A percentile compares a stretch with the other conserved stretches of the same genome.
Evolutionary conservation across 92 coral and sea anemone genomes (phyloP).

Genomic region (Epizoanthus ramosus): DNA sequence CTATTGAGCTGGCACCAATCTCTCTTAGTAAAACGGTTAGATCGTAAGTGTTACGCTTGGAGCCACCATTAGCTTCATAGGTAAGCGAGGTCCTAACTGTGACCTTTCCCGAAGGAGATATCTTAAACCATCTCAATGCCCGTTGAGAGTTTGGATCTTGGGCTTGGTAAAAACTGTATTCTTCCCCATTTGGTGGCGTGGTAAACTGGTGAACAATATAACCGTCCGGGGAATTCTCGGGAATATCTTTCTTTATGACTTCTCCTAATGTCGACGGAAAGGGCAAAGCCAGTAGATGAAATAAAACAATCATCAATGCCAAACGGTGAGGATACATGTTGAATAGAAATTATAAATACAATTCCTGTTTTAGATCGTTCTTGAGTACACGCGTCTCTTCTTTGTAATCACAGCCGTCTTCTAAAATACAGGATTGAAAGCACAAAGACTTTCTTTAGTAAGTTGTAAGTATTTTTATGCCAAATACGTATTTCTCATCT

Average conservation of each 20-base stretch:
- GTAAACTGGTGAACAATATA: conserved; percentile 61
- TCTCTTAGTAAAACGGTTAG: conserved; percentile 65
- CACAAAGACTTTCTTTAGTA: neutral
- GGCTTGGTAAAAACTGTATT: conserved; percentile 67
- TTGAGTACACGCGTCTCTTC: neutral
- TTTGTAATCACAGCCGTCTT: too few relatives aligned
- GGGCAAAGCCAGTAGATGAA: neutral
- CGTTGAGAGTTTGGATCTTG: conserved; percentile 47
- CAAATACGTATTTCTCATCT: too few relatives aligned
- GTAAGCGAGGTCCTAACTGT: conserved; percentile 63
- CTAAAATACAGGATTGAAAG: neutral
- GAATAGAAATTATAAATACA: neutral
- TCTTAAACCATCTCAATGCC: conserved; percentile 66
- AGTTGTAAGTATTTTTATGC: too few relatives aligned
- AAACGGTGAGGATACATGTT: conserved; percentile 1
- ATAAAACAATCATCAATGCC: neutral
- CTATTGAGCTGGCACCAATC: conserved; percentile 62
- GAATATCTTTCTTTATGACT: conserved; percentile 15
- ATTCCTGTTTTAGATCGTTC: neutral
- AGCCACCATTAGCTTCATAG: conserved; percentile 53
- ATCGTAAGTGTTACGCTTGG: conserved; percentile 50
- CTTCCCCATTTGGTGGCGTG: conserved; percentile 62
- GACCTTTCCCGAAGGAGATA: conserved; percentile 71
- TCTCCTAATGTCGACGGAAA: neutral
- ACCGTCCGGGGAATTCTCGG: conserved; percentile 30